phyloP scores from a whole-genome alignment of 2,888 invertebrate genomes.

The Euclidia mi region DNA sequence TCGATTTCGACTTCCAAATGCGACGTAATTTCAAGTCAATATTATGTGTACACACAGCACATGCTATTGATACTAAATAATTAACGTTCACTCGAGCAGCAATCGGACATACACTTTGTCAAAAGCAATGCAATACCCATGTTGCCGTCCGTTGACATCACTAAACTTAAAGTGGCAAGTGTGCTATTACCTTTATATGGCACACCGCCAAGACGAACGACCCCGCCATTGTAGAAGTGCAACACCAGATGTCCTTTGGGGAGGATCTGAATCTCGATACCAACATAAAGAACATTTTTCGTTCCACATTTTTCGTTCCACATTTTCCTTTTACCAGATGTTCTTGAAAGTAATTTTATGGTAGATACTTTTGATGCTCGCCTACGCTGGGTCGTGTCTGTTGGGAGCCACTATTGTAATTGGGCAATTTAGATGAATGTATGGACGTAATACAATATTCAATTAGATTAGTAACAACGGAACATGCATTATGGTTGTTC shows the following conservation, averaged over 20 bases:
- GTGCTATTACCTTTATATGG: conserved; percentile 41
- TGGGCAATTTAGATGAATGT: background rate
- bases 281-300: background rate
- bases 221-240: conserved; percentile 22
- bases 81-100: no score
- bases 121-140: no score
- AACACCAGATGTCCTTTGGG: conserved; percentile 16
- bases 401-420: background rate
- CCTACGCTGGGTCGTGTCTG: background rate
- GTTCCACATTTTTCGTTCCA: no score
- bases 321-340: background rate
- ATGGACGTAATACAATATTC: background rate
- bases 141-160: no score
- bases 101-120: no score
- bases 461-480: background rate
- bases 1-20: no score
- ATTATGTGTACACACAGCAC: no score
- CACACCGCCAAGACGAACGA: conserved; percentile 40
- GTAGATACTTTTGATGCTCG: background rate
- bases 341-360: background rate
- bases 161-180: no score
- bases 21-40: no score
- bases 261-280: conserved; percentile 3
- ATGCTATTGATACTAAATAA: no score
- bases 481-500: no score